Percentiles rank a stretch among this genome's conserved stretches.
Evolutionary conservation across 2,797 vertebrate genomes (phyloP).

Genomic region (Cryptoblepharus egeriae): DNA sequence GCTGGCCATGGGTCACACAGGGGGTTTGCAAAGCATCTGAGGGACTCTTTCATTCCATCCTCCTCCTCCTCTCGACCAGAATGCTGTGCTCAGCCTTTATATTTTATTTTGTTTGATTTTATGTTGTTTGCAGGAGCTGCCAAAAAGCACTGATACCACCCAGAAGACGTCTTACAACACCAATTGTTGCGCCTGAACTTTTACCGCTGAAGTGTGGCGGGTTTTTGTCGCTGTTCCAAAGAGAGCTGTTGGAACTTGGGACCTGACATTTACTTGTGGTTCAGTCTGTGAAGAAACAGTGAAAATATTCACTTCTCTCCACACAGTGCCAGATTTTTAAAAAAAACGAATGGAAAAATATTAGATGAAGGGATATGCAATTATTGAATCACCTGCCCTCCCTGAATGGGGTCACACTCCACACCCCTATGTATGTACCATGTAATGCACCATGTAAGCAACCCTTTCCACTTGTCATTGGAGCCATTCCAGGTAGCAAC

Average conservation of each 20-base stretch:
- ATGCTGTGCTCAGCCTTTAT: not conserved
- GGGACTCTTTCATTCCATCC: not conserved
- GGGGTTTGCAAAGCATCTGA: not conserved
- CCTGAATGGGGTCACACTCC: too few species aligned
- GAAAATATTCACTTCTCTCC: not conserved
- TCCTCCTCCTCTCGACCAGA: not conserved
- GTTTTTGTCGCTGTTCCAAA: slow-evolving; percentile 15
- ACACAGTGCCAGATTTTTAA: slow-evolving; percentile 2
- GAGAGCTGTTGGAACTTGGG: not conserved
- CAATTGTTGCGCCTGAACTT: not conserved
- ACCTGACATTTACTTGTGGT: accelerated
- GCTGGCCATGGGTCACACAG: not conserved
- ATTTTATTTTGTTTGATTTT: not conserved
- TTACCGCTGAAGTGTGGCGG: not conserved
- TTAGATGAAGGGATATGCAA: slow-evolving; percentile 28
- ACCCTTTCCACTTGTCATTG: too few species aligned
- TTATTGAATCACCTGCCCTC: too few species aligned
- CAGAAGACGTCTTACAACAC: slow-evolving; percentile 2
- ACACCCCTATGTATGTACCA: too few species aligned
- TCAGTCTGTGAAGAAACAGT: slow-evolving; percentile 20
- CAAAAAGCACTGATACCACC: slow-evolving; percentile 1
- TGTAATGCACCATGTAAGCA: too few species aligned
- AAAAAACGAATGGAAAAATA: not conserved
- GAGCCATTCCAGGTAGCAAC: too few species aligned
- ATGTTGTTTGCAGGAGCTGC: slow-evolving; percentile 40